These are phyloP conservation scores for Drosophila recens DNA, from an alignment of 2,888 invertebrate genomes.

Conservation along the genomic window DNA sequence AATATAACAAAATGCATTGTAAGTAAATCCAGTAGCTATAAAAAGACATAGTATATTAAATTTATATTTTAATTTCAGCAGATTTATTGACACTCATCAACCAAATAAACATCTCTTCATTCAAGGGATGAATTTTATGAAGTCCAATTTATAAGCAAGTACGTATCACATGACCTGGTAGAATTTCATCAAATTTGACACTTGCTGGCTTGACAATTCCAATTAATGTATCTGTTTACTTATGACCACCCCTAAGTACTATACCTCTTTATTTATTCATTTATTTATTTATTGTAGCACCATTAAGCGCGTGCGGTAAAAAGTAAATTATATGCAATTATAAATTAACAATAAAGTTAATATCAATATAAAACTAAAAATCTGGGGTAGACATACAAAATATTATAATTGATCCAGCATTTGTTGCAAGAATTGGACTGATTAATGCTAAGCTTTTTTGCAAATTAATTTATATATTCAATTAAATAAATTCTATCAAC, in stretches of 20 bases:
- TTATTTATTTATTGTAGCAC: not conserved
- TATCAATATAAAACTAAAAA: no score
- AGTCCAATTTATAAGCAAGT: not conserved
- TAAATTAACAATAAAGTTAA: no score
- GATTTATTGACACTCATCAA: not conserved
- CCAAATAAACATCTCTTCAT: not conserved
- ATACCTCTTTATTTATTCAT: not conserved
- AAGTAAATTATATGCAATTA: no score
- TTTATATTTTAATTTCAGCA: conserved; percentile 1
- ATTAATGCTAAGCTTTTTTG: no score
- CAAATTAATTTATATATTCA: no score
- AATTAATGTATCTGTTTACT: not conserved
- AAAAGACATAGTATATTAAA: not conserved
- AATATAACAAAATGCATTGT: not conserved
- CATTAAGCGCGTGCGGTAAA: no score
- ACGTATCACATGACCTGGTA: not conserved
- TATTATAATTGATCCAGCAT: no score
- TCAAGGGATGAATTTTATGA: not conserved
- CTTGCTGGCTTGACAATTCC: not conserved
- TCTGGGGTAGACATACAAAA: no score
- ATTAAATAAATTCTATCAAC: no score
- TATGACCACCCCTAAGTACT: not conserved
- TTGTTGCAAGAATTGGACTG: no score
- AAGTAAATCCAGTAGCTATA: not conserved
- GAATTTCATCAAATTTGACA: not conserved